phyloP scores from a whole-genome alignment of 1,140 invertebrate species.

The Riptortus pedestris region DNA sequence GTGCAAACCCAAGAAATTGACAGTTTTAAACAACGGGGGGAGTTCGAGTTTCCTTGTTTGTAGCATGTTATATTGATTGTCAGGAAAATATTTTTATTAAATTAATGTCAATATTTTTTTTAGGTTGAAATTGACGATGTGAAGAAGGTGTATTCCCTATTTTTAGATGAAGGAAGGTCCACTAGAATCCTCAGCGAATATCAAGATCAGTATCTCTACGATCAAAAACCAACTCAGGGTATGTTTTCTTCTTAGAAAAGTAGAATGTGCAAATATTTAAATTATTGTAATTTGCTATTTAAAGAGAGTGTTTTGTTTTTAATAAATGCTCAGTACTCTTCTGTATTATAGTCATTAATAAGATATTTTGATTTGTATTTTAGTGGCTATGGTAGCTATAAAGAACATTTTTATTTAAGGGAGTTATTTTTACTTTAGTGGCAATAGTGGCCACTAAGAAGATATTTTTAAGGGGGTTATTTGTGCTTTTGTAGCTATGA shows the following conservation, averaged over 20 bases:
- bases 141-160: slow-evolving; percentile 87
- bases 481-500: too few species aligned
- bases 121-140: slow-evolving; percentile 80
- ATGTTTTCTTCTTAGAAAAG: too few species aligned
- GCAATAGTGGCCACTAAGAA: too few species aligned
- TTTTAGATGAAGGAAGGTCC: slow-evolving; percentile 87
- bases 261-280: too few species aligned
- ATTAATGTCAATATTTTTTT: too few species aligned
- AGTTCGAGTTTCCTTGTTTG: too few species aligned
- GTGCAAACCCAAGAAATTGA: too few species aligned
- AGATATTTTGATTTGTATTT: neutral
- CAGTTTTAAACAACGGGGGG: too few species aligned
- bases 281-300: neutral
- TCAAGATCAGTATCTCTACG: slow-evolving; percentile 92
- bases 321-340: neutral
- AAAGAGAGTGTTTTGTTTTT: neutral
- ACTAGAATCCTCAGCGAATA: slow-evolving; percentile 90
- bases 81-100: too few species aligned
- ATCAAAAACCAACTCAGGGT: slow-evolving; percentile 33
- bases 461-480: too few species aligned
- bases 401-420: neutral
- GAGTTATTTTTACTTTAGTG: too few species aligned
- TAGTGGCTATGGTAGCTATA: neutral
- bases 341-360: neutral
- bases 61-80: too few species aligned